phyloP scores from a whole-genome alignment of 2,888 invertebrate species.

The Priapulus caudatus region DNA sequence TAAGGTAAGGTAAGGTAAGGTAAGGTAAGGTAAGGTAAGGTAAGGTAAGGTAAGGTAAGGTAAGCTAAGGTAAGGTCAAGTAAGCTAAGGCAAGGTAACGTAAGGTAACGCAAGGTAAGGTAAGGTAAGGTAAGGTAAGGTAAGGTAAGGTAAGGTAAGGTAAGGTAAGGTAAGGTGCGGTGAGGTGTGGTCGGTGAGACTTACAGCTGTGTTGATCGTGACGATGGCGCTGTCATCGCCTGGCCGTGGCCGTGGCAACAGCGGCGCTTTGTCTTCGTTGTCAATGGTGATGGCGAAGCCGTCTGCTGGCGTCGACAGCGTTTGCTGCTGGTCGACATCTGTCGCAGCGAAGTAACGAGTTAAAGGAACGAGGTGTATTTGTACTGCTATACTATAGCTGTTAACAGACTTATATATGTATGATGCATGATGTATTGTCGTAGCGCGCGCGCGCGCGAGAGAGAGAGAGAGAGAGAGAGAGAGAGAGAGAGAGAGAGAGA shows the following conservation, averaged over 20 bases:
- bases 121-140: conserved; percentile 3
- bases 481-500: too few species aligned
- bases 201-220: background rate
- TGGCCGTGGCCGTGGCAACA: background rate
- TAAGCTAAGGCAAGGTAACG: conserved; percentile 1
- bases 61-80: background rate
- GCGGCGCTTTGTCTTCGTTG: conserved; percentile 12
- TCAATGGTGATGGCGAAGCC: conserved; percentile 31
- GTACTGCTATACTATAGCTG: too few species aligned
- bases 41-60: conserved; percentile 3
- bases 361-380: too few species aligned
- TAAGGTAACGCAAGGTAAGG: conserved; percentile 1
- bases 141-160: conserved; percentile 3
- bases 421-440: too few species aligned
- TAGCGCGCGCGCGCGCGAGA: too few species aligned
- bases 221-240: conserved; percentile 3
- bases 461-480: too few species aligned
- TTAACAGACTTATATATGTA: too few species aligned
- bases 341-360: too few species aligned
- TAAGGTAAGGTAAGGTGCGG: conserved; percentile 1
- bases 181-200: background rate
- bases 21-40: conserved; percentile 3
- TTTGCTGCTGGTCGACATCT: conserved; percentile 33
- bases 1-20: background rate
- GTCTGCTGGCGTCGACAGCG: conserved; percentile 27